These are phyloP conservation scores for Stenoptilia bipunctidactyla DNA, from an alignment of 2,888 invertebrate species.

Conservation along the genomic window DNA sequence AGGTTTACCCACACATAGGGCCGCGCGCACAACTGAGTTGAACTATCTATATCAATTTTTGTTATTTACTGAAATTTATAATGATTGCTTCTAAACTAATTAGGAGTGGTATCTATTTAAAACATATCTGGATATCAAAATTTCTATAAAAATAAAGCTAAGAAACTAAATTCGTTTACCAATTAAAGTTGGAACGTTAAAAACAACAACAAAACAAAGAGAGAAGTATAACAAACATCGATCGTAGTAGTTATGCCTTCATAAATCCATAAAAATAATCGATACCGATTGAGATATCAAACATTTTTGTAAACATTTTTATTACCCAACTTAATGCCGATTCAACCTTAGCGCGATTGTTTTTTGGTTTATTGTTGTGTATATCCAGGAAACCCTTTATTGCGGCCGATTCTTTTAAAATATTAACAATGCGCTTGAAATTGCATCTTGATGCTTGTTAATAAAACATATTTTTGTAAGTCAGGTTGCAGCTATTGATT, in stretches of 20 bases:
- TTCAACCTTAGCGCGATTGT: conserved; percentile 20
- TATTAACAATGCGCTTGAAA: neutral
- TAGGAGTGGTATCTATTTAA: no score
- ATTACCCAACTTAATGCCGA: conserved; percentile 1
- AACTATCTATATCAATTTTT: no score
- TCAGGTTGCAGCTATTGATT: neutral
- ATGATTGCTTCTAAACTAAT: no score
- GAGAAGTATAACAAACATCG: conserved; percentile 33
- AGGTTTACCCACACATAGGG: no score
- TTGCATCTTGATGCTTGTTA: neutral
- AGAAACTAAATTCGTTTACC: conserved; percentile 8
- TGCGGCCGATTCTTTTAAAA: neutral
- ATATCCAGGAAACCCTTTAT: conserved; percentile 5
- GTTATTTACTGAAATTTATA: no score
- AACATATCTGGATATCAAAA: no score
- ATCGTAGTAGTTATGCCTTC: conserved; percentile 33
- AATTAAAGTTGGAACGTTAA: conserved; percentile 13
- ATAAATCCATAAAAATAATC: conserved; percentile 40
- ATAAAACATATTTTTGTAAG: neutral
- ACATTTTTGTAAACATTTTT: conserved; percentile 18
- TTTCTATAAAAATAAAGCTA: no score
- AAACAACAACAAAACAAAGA: neutral
- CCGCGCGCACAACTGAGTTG: no score
- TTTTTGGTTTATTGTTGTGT: conserved; percentile 18
- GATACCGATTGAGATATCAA: conserved; percentile 50